These are phyloP conservation scores for Melanotaenia trifasciata DNA, from an alignment of 2,797 vertebrate species.

Conservation along the genomic window DNA sequence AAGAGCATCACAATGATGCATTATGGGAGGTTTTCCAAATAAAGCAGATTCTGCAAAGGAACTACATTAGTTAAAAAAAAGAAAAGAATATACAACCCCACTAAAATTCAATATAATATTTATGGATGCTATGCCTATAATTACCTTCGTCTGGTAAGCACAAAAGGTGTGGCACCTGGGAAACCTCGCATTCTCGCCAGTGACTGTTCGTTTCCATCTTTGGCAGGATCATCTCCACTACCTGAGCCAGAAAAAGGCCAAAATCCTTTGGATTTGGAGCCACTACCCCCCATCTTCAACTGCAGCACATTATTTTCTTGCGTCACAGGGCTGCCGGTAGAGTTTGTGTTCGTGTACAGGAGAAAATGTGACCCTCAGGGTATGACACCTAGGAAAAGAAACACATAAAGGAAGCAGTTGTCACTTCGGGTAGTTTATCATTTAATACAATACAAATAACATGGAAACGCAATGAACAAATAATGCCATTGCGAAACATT, in stretches of 20 bases:
- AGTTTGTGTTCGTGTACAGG: slow-evolving; percentile 52
- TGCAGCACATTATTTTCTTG: slow-evolving; percentile 85
- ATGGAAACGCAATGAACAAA: no score
- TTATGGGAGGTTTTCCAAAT: no score
- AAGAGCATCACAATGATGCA: no score
- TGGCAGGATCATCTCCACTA: slow-evolving; percentile 82
- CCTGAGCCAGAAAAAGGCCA: slow-evolving; percentile 93
- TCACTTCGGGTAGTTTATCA: background rate
- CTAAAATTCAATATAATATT: background rate
- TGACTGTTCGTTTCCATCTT: slow-evolving; percentile 87
- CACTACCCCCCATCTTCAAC: slow-evolving; percentile 93
- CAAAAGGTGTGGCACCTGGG: slow-evolving; percentile 89
- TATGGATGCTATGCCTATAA: slow-evolving; percentile 26
- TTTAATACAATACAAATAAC: background rate
- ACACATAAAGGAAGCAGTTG: slow-evolving; percentile 3
- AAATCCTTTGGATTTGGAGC: slow-evolving; percentile 92
- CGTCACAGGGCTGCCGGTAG: slow-evolving; percentile 63
- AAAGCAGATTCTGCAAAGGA: background rate
- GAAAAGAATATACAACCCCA: no score
- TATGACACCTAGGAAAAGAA: slow-evolving; percentile 33
- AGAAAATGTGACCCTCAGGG: slow-evolving; percentile 18
- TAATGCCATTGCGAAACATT: no score
- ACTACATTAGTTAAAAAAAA: background rate
- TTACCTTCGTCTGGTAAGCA: slow-evolving; percentile 94
- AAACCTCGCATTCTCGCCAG: slow-evolving; percentile 85